phyloP scores from a whole-genome alignment of 1,140 invertebrate species.

The Conus betulinus region DNA sequence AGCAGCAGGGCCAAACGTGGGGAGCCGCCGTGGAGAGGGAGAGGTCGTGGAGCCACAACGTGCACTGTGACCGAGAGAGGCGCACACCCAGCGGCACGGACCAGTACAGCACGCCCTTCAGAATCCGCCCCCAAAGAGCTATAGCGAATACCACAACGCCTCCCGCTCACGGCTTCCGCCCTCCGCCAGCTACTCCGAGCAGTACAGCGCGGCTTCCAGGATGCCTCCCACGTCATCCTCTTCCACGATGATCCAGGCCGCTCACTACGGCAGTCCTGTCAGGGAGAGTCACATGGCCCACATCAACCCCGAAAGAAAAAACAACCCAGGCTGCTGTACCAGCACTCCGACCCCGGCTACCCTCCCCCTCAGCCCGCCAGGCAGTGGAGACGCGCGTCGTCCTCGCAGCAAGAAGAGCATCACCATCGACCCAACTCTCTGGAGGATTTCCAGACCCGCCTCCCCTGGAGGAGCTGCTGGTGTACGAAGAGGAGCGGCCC shows the following conservation, averaged over 20 bases:
- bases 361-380: background rate
- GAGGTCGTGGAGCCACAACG: constrained; percentile 24
- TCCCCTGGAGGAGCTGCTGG: background rate
- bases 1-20: constrained; percentile 2
- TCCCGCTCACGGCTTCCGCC: background rate
- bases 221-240: constrained; percentile 14
- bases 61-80: constrained; percentile 16
- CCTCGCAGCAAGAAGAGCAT: background rate
- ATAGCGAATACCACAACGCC: background rate
- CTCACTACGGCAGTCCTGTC: background rate
- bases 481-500: constrained; percentile 27
- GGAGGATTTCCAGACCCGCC: constrained; percentile 27
- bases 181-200: background rate
- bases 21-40: background rate
- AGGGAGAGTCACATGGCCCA: background rate
- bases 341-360: background rate
- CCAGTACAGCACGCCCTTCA: background rate
- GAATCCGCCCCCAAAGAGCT: background rate
- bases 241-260: background rate
- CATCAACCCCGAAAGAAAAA: background rate
- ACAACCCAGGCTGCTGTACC: background rate
- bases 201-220: background rate
- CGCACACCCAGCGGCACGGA: background rate
- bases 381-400: background rate
- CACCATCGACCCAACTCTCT: constrained; percentile 3